phyloP scores from a whole-genome alignment of 2,113 vertebrate genomes.

The Archilochus colubris region DNA sequence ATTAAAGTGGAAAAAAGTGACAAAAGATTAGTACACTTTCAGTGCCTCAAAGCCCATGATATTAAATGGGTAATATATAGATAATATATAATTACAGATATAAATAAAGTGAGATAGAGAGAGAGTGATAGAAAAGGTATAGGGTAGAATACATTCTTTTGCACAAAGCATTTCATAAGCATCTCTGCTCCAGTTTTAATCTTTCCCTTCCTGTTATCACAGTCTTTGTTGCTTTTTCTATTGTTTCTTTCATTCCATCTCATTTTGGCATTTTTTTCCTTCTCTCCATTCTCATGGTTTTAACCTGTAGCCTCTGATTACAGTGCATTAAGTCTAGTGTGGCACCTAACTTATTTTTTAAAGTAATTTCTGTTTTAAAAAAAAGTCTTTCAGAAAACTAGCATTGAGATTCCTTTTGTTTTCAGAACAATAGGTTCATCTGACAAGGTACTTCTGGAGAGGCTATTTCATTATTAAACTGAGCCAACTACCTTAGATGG shows the following conservation, averaged over 20 bases:
- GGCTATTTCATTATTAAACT: not conserved
- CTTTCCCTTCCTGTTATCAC: not conserved
- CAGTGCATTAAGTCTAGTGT: not conserved
- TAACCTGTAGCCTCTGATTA: not conserved
- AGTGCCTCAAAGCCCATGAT: not conserved
- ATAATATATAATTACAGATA: not conserved
- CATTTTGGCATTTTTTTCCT: not conserved
- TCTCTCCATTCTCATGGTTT: not conserved
- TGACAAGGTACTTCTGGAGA: conserved; percentile 1
- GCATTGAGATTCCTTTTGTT: not conserved
- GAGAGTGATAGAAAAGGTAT: not conserved
- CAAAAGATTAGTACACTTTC: not conserved
- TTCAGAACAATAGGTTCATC: not conserved
- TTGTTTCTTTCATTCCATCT: not conserved
- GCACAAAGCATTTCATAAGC: not conserved
- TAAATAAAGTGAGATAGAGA: not conserved
- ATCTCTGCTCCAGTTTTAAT: not conserved
- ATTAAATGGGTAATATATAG: not conserved
- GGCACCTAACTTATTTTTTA: not conserved
- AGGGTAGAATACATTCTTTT: not conserved
- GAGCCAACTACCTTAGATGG: conserved; percentile 37
- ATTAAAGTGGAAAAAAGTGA: conserved; percentile 39
- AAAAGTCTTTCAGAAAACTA: not conserved
- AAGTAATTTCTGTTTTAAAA: not conserved
- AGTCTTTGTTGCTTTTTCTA: not conserved